Evolutionary conservation across 2,888 invertebrate genomes (phyloP).

Genomic region (Amphipyra berbera): DNA sequence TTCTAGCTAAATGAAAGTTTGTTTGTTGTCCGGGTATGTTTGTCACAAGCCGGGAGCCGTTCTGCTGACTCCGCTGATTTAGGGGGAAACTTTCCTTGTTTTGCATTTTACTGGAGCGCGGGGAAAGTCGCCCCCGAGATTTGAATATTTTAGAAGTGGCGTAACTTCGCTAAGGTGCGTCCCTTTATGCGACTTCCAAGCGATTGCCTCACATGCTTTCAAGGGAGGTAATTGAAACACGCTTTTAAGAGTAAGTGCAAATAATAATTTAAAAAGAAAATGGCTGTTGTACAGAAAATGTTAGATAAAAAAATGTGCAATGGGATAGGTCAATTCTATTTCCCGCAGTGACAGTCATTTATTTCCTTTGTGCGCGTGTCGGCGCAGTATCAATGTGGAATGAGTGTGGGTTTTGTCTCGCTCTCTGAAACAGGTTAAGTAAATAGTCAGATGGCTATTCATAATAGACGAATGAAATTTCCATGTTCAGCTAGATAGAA

Average conservation of each 20-base stretch:
- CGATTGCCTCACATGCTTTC: constrained; percentile 71
- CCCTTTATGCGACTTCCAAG: constrained; percentile 78
- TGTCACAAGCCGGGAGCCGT: constrained; percentile 69
- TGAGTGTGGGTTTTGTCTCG: constrained; percentile 73
- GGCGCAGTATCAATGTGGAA: constrained; percentile 69
- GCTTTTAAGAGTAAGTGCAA: constrained; percentile 59
- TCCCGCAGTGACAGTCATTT: constrained; percentile 73
- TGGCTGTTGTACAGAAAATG: constrained; percentile 28
- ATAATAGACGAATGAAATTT: constrained; percentile 76
- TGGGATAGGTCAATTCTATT: constrained; percentile 69
- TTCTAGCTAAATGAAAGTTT: constrained; percentile 79
- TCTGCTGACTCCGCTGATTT: constrained; percentile 81
- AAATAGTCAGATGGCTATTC: constrained; percentile 81
- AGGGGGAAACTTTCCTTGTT: constrained; percentile 86
- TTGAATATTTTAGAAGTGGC: constrained; percentile 85
- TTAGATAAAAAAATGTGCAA: constrained; percentile 64
- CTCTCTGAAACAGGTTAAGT: constrained; percentile 81
- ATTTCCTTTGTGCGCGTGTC: constrained; percentile 75
- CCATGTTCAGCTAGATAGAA: constrained; percentile 73
- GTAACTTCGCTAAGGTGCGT: constrained; percentile 79
- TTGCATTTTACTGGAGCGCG: constrained; percentile 83
- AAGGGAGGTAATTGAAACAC: constrained; percentile 69
- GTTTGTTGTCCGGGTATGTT: constrained; percentile 79
- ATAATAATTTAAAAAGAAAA: constrained; percentile 56
- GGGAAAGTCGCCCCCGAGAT: constrained; percentile 84